phyloP scores from a whole-genome alignment of 2,113 vertebrate genomes.

The Mola mola region DNA sequence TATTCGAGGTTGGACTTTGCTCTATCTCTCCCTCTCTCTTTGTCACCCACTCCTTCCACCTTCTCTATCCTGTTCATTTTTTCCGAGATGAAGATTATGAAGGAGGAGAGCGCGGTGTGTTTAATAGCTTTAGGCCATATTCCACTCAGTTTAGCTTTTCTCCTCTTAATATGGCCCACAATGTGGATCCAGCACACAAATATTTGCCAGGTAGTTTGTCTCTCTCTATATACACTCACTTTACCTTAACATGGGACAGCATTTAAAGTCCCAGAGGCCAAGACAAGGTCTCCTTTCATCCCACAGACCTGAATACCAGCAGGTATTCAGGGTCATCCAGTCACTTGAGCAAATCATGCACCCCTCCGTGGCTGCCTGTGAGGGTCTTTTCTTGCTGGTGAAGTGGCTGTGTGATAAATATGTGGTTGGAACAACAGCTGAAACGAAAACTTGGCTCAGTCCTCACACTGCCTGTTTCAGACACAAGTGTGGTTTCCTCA shows the following conservation, averaged over 20 bases:
- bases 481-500: slow-evolving; percentile 83
- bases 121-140: slow-evolving; percentile 73
- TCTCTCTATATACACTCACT: slow-evolving; percentile 49
- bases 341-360: slow-evolving; percentile 61
- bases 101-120: slow-evolving; percentile 61
- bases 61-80: slow-evolving; percentile 70
- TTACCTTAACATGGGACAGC: slow-evolving; percentile 65
- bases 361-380: slow-evolving; percentile 60
- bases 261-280: slow-evolving; percentile 61
- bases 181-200: slow-evolving; percentile 59
- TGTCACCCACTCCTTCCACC: slow-evolving; percentile 64
- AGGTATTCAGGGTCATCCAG: slow-evolving; percentile 69
- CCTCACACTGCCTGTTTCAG: slow-evolving; percentile 75
- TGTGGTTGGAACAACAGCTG: slow-evolving; percentile 83
- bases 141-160: slow-evolving; percentile 61
- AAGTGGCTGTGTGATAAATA: slow-evolving; percentile 83
- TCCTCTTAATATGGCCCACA: slow-evolving; percentile 59
- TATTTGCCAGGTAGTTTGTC: slow-evolving; percentile 67
- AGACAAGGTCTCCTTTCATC: slow-evolving; percentile 76
- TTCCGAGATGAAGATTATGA: slow-evolving; percentile 69
- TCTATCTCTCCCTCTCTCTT: slow-evolving; percentile 33
- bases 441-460: slow-evolving; percentile 75
- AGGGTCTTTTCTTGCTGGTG: slow-evolving; percentile 71
- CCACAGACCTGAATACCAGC: slow-evolving; percentile 64
- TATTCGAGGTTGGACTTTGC: slow-evolving; percentile 35